These are phyloP conservation scores for Eubasilissa regina DNA, from an alignment of 1,140 invertebrate genomes.

Conservation along the genomic window DNA sequence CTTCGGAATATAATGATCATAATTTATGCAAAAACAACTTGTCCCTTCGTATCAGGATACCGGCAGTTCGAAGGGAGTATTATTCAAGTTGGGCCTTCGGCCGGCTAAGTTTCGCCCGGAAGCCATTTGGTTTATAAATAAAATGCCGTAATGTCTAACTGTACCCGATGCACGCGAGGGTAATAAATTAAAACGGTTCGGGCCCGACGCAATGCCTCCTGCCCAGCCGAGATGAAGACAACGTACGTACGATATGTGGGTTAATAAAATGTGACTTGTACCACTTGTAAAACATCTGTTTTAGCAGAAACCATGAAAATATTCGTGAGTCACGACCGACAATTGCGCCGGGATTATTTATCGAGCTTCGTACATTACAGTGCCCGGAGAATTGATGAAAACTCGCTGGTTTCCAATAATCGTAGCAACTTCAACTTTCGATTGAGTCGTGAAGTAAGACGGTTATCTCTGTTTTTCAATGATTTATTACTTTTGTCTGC, in stretches of 20 bases:
- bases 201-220: conserved; percentile 51
- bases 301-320: conserved; percentile 58
- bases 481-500: conserved; percentile 29
- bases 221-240: conserved; percentile 48
- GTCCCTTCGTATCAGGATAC: conserved; percentile 46
- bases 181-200: conserved; percentile 52
- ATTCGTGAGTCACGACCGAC: conserved; percentile 59
- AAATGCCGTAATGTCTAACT: conserved; percentile 50
- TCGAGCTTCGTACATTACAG: conserved; percentile 42
- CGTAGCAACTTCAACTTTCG: conserved; percentile 38
- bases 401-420: conserved; percentile 40
- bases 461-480: conserved; percentile 28
- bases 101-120: conserved; percentile 51
- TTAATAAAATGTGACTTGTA: conserved; percentile 57
- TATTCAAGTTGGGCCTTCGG: conserved; percentile 6
- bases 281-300: conserved; percentile 56
- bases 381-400: conserved; percentile 42
- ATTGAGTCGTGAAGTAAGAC: conserved; percentile 46
- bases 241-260: conserved; percentile 54
- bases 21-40: conserved; percentile 53
- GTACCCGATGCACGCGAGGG: conserved; percentile 54
- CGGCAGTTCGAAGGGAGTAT: conserved; percentile 37
- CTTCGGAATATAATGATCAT: conserved; percentile 40
- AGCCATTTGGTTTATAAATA: conserved; percentile 58
- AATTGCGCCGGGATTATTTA: conserved; percentile 55